Conservation (phyloP, 2,888 invertebrate genomes). For the Conops quadrifasciatus region DNA sequence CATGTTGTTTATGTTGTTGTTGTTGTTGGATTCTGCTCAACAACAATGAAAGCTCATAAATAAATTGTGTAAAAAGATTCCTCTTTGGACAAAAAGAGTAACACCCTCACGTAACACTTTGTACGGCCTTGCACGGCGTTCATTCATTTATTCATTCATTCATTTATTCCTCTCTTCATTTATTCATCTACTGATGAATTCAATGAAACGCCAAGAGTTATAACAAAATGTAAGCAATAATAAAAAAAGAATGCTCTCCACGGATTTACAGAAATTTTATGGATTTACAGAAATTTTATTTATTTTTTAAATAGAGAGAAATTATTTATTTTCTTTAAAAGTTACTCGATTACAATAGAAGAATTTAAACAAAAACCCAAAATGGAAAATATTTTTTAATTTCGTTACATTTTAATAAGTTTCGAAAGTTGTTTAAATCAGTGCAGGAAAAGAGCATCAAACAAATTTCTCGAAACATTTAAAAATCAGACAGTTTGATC, state of each 20-base stretch:
- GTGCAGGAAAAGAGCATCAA: too few relatives aligned
- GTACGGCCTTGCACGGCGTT: neutral
- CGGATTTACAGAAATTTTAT: neutral
- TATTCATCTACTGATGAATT: neutral
- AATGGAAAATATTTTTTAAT: too few relatives aligned
- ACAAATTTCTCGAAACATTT: too few relatives aligned
- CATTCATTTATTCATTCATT: neutral
- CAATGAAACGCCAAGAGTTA: conserved; percentile 19
- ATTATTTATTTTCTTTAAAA: too few relatives aligned
- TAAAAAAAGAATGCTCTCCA: too few relatives aligned
- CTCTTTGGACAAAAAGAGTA: neutral
- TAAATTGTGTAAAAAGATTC: conserved; percentile 29
- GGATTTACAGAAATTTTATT: neutral
- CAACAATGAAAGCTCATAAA: conserved; percentile 30
- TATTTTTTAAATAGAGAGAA: too few relatives aligned
- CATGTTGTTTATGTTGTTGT: neutral
- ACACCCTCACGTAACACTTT: too few relatives aligned
- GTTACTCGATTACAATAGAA: too few relatives aligned
- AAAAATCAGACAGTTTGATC: too few relatives aligned
- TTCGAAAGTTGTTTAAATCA: too few relatives aligned
- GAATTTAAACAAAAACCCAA: too few relatives aligned
- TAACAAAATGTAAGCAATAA: conserved; percentile 11
- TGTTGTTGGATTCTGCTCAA: neutral
- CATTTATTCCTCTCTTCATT: neutral
- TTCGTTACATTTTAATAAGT: too few relatives aligned